Percentiles rank a stretch among this genome's conserved stretches.
These are phyloP conservation scores for Helarctos malayanus DNA, from an alignment of 2,797 vertebrate genomes.

Conservation along the genomic window DNA sequence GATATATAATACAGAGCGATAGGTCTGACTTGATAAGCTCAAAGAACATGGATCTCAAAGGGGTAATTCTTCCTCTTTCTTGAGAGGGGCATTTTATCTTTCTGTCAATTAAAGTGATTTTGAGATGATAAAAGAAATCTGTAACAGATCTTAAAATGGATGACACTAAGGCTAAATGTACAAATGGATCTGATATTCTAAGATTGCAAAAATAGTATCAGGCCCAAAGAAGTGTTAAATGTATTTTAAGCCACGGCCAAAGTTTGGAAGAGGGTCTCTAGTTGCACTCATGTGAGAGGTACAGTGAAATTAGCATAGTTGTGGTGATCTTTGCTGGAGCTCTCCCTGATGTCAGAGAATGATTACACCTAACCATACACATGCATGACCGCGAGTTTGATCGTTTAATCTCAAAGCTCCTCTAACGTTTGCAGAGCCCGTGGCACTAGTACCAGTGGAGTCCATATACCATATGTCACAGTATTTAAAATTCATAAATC, in stretches of 20 bases:
- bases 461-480: not conserved
- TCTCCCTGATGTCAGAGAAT: not conserved
- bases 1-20: not conserved
- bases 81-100: not conserved
- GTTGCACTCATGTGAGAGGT: not conserved
- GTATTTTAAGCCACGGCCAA: not conserved
- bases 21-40: not conserved
- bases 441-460: not conserved
- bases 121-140: slow-evolving; percentile 15
- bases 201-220: not conserved
- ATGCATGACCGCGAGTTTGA: not conserved
- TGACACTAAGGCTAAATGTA: not conserved
- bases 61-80: not conserved
- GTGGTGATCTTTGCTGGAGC: not conserved
- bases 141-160: not conserved
- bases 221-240: not conserved
- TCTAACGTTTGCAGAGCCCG: not conserved
- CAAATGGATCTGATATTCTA: not conserved
- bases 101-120: slow-evolving; percentile 29
- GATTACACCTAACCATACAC: not conserved
- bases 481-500: not conserved
- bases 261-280: not conserved
- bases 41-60: slow-evolving; percentile 17
- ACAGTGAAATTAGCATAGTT: not conserved
- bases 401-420: not conserved